Evolutionary conservation across 2,113 vertebrate species (phyloP).

Genomic region (Diphyllodes magnificus): DNA sequence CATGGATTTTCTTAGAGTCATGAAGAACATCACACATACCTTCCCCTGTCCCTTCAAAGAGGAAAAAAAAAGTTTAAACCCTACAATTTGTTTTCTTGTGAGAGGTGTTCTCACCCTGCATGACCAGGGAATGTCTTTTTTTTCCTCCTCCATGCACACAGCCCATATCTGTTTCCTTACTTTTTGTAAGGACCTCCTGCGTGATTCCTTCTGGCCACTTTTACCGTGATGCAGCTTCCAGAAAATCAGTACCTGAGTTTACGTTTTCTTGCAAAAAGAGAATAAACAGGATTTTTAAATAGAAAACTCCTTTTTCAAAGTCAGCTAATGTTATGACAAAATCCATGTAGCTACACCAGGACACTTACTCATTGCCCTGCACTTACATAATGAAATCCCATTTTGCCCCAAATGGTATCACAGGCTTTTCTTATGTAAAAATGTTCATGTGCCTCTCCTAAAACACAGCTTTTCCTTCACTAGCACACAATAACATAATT

Average conservation of each 20-base stretch:
- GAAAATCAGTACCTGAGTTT: neutral
- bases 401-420: neutral
- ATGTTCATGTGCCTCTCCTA: neutral
- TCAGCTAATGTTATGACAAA: neutral
- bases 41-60: neutral
- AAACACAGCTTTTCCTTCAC: neutral
- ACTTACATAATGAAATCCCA: neutral
- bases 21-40: neutral
- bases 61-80: neutral
- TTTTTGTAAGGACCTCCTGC: neutral
- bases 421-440: neutral
- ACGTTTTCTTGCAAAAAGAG: neutral
- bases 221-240: neutral
- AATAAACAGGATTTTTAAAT: neutral
- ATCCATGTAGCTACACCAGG: neutral
- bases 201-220: neutral
- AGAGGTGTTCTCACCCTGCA: neutral
- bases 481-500: neutral
- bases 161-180: neutral
- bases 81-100: fast-evolving
- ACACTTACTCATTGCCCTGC: neutral
- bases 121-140: neutral
- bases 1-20: neutral
- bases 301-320: neutral
- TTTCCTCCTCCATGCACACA: neutral